Evolutionary conservation across 30 jellyfish, hydroid and myxozoan species (phyloP).

Genomic region (Aurelia sp.): DNA sequence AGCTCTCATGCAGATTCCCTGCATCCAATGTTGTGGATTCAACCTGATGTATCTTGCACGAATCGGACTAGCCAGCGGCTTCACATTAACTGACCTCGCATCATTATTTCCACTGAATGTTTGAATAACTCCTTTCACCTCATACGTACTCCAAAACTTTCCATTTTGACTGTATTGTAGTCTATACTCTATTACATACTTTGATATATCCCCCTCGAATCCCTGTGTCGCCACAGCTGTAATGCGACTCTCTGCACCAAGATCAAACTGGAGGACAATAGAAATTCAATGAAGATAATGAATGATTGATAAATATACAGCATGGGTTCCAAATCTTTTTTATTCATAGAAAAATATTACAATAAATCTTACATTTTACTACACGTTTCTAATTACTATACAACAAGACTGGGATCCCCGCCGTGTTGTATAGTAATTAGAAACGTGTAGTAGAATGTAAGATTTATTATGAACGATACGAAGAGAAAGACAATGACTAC

Average conservation of each 20-base stretch:
- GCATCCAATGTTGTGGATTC: slow-evolving; percentile 85
- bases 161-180: slow-evolving; percentile 91
- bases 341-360: too few relatives aligned
- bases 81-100: slow-evolving; percentile 50
- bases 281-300: background rate
- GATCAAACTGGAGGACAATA: slow-evolving; percentile 59
- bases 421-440: too few relatives aligned
- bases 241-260: slow-evolving; percentile 70
- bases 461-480: too few relatives aligned
- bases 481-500: too few relatives aligned
- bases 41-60: slow-evolving; percentile 87
- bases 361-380: too few relatives aligned
- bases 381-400: too few relatives aligned
- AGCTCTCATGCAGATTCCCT: slow-evolving; percentile 94
- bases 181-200: slow-evolving; percentile 82
- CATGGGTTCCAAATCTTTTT: too few relatives aligned
- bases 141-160: slow-evolving; percentile 80
- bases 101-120: slow-evolving; percentile 74
- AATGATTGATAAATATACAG: background rate
- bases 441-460: too few relatives aligned
- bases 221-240: slow-evolving; percentile 97
- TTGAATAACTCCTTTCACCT: slow-evolving; percentile 60
- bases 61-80: slow-evolving; percentile 69
- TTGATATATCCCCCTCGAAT: slow-evolving; percentile 72
- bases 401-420: too few relatives aligned